A percentile compares a stretch with the other conserved stretches of the same genome.
These are phyloP conservation scores for Ectropis crepuscularia DNA, from an alignment of 2,888 invertebrate species.

Conservation along the genomic window DNA sequence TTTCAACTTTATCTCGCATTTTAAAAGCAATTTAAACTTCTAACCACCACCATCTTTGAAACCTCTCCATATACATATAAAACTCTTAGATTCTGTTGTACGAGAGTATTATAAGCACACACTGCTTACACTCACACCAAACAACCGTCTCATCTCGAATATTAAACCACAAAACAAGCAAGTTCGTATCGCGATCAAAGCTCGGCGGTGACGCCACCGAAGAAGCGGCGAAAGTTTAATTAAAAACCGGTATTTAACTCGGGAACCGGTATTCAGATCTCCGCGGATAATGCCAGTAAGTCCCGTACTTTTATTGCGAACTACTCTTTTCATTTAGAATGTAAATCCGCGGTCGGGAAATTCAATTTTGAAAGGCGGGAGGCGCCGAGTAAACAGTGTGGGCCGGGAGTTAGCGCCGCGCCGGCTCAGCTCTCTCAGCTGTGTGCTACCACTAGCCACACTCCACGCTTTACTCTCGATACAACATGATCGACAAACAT, in stretches of 20 bases:
- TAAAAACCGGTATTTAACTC: conserved; percentile 30
- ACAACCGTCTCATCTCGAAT: conserved; percentile 6
- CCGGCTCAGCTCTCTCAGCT: background rate
- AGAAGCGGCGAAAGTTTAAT: conserved; percentile 26
- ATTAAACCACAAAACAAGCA: conserved; percentile 20
- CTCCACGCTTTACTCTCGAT: too few relatives aligned
- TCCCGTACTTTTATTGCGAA: conserved; percentile 34
- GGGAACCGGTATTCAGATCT: conserved; percentile 22
- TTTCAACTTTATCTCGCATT: too few relatives aligned
- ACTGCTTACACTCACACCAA: background rate
- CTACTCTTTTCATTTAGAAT: conserved; percentile 37
- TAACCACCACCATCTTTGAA: too few relatives aligned
- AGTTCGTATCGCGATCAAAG: conserved; percentile 14
- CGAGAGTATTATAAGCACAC: too few relatives aligned
- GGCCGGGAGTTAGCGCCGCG: conserved; percentile 8
- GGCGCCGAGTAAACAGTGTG: conserved; percentile 18
- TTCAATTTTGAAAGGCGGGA: conserved; percentile 28
- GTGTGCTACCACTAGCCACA: too few relatives aligned
- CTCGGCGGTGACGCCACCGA: conserved; percentile 9
- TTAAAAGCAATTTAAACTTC: too few relatives aligned
- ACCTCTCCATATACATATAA: too few relatives aligned
- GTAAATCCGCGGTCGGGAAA: conserved; percentile 31
- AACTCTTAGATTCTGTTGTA: too few relatives aligned
- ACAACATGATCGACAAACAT: too few relatives aligned
- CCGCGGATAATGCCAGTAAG: conserved; percentile 31